Base-by-base conservation (phyloP, 2,888 invertebrate genomes). In the Iphiclides podalirius region DNA sequence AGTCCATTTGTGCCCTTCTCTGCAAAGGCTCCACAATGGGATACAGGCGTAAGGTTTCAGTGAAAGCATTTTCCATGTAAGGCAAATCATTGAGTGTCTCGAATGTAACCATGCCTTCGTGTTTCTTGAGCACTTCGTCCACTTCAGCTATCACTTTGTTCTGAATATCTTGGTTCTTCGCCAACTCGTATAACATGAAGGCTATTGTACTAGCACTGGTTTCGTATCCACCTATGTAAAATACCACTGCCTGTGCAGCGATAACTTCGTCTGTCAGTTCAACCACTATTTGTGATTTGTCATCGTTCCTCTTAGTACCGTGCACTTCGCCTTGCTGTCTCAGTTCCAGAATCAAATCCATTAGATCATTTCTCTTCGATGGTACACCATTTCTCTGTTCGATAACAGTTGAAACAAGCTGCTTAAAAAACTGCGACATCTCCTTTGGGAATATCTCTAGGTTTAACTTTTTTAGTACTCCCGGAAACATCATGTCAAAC, bases 141-240 rank as follows among this genome's bases (percentile, higher is more conserved):
- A 44, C 36, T 36, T 44, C 43, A n/a, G 35, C 26, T n/a, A 44
- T 44, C 20, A 44, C 6, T 58, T 70, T 79, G 0, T 70, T 65
- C 60, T 89, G 88, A 0, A 85, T 54, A 1, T 79, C 64, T 9
- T 67, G 75, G 54, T 86, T 69, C 1, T 60, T 34, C 1, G 85
- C 82, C 8, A 88, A 51, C 48, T 78, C 64, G 50, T 79, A 77
- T 9, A 79, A 52, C 28, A 75, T 53, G 35, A 73, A 82, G 0
- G 75, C 54, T 54, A 86, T 66, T 0, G 82, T 76, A 0, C 79
- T 75, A 0, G 88, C 78, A 31, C 76, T 79, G 1, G 87, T 86
- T 53, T 87, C 88, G 54, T 79, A 88, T 0, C 89, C 88, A 4
- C 75, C 89, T 0, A 67, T 63, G 47, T 81, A 86, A 56, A 89